Evolutionary conservation across 2,797 vertebrate species (phyloP).

Genomic region (Onychomys torridus): DNA sequence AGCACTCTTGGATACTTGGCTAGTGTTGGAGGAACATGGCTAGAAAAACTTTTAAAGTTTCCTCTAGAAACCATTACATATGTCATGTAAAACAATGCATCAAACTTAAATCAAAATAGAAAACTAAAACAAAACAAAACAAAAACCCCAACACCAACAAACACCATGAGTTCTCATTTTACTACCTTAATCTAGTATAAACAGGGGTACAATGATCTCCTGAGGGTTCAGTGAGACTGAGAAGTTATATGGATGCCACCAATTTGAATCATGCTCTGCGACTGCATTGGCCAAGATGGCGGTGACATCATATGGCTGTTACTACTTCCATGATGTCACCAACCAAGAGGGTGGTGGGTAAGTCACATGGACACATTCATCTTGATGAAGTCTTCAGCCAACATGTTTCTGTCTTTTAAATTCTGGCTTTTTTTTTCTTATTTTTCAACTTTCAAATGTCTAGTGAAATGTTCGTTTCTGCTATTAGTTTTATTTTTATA

Average conservation of each 20-base stretch:
- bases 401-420: not conserved
- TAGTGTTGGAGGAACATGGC: not conserved
- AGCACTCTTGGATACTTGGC: not conserved
- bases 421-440: not conserved
- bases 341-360: not conserved
- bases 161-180: not conserved
- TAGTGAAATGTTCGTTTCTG: conserved; percentile 10
- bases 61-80: not conserved
- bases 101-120: not conserved
- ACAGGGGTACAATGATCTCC: not conserved
- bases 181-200: not conserved
- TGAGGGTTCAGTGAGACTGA: not conserved
- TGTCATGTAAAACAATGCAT: not conserved
- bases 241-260: not conserved
- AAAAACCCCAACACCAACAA: not conserved
- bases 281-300: not conserved
- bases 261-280: not conserved
- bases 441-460: not conserved
- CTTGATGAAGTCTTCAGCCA: not conserved
- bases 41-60: not conserved
- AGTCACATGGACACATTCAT: not conserved
- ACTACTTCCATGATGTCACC: not conserved
- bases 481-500: conserved; percentile 16
- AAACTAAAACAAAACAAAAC: too few species aligned
- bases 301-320: not conserved